Percentiles rank a stretch among this genome's conserved stretches.
phyloP scores from a whole-genome alignment of 2,113 vertebrate genomes.

The Lophura nycthemera region DNA sequence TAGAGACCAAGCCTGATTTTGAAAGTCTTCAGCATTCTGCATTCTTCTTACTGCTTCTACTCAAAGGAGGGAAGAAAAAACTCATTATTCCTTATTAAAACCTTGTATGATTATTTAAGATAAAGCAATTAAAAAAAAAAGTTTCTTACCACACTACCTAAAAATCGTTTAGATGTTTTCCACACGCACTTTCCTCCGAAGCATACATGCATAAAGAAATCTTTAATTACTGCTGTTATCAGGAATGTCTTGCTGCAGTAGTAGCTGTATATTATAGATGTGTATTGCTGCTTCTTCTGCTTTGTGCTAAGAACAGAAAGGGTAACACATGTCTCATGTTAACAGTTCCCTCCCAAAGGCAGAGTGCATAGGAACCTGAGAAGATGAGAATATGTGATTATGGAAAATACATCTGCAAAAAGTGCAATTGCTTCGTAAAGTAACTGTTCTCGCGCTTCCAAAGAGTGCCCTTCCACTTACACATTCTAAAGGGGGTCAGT shows the following conservation, averaged over 20 bases:
- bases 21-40: background rate
- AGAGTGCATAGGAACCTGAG: constrained; percentile 18
- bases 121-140: background rate
- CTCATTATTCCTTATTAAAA: background rate
- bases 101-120: background rate
- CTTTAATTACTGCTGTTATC: background rate
- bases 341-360: constrained; percentile 44
- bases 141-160: constrained; percentile 34
- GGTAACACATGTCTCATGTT: background rate
- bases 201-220: background rate
- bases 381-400: constrained; percentile 11
- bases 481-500: background rate
- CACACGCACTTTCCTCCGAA: background rate
- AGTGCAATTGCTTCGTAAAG: background rate
- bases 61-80: background rate
- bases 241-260: constrained; percentile 2
- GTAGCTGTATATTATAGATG: background rate
- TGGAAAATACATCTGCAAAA: constrained; percentile 37
- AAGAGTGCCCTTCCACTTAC: background rate
- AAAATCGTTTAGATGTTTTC: background rate
- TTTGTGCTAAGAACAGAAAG: background rate
- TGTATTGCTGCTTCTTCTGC: background rate
- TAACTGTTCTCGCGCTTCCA: background rate
- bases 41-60: background rate
- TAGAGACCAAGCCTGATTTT: background rate